Conservation (phyloP, 2,888 invertebrate genomes). For the Dynastes hyllus region DNA sequence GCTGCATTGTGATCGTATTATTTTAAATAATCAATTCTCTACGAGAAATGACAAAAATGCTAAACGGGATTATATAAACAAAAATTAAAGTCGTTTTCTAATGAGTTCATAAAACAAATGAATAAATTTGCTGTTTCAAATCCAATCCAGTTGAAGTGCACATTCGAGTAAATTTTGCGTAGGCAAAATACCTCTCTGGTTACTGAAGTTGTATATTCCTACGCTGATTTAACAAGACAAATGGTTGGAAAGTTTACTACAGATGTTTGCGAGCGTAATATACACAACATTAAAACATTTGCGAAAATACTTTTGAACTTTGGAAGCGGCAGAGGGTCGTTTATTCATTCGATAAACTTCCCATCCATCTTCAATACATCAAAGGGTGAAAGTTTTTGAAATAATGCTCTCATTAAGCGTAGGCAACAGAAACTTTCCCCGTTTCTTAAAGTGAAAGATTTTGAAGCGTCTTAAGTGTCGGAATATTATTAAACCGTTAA, state of each 20-base stretch:
- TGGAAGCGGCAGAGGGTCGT: conserved; percentile 10
- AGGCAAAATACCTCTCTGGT: too few species aligned
- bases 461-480: conserved; percentile 22
- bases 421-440: conserved; percentile 33
- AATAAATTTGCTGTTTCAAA: too few species aligned
- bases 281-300: conserved; percentile 18
- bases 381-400: conserved; percentile 38
- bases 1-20: too few species aligned
- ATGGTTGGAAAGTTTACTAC: conserved; percentile 1
- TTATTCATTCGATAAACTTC: conserved; percentile 36
- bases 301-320: conserved; percentile 24
- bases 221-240: conserved; percentile 8
- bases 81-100: too few species aligned
- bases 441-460: conserved; percentile 26
- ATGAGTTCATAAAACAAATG: too few species aligned
- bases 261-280: background rate
- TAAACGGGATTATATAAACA: too few species aligned
- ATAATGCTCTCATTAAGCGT: conserved; percentile 41
- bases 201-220: background rate
- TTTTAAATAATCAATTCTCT: too few species aligned
- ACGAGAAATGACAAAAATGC: too few species aligned
- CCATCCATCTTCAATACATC: conserved; percentile 37
- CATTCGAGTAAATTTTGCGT: too few species aligned
- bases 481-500: conserved; percentile 31
- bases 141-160: too few species aligned